Evolutionary conservation across 2,797 vertebrate genomes (phyloP).

Genomic region (Eupleurogrammus muticus): DNA sequence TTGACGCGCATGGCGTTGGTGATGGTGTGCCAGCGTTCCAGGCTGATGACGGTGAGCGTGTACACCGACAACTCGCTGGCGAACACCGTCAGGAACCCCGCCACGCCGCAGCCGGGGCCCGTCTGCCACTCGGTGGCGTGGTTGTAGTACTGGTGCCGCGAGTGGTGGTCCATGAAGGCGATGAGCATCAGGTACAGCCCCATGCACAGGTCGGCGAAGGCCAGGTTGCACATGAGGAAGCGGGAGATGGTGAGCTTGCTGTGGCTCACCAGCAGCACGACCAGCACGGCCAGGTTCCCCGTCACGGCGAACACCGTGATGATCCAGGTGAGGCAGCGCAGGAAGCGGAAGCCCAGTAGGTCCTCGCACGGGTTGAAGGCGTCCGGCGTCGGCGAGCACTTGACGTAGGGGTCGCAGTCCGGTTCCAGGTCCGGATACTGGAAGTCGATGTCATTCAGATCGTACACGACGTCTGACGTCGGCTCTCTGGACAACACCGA

Average conservation of each 20-base stretch:
- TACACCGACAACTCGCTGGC: conserved; percentile 93
- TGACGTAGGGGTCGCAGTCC: conserved; percentile 83
- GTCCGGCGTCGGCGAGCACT: conserved; percentile 88
- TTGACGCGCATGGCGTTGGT: conserved; percentile 91
- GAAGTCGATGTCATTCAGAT: conserved; percentile 69
- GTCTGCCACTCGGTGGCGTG: conserved; percentile 93
- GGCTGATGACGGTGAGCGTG: conserved; percentile 90
- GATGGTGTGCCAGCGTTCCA: conserved; percentile 95
- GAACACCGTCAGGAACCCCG: conserved; percentile 93
- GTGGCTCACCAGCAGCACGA: conserved; percentile 86
- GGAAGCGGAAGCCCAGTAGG: conserved; percentile 89
- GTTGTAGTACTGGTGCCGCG: conserved; percentile 91
- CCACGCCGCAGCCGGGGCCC: conserved; percentile 85
- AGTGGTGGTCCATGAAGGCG: conserved; percentile 88
- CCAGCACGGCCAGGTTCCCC: conserved; percentile 88
- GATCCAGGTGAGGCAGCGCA: conserved; percentile 90
- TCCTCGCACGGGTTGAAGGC: conserved; percentile 94
- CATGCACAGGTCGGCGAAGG: conserved; percentile 94
- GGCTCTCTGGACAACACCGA: conserved; percentile 67
- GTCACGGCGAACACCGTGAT: conserved; percentile 87
- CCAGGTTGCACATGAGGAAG: conserved; percentile 95
- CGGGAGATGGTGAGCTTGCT: conserved; percentile 90
- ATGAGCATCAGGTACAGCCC: conserved; percentile 93
- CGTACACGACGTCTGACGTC: conserved; percentile 45
- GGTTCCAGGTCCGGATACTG: conserved; percentile 82